A percentile compares a stretch with the other conserved stretches of the same genome.
Conservation (phyloP, 2,888 invertebrate species). For the Cephus pygmeus region DNA sequence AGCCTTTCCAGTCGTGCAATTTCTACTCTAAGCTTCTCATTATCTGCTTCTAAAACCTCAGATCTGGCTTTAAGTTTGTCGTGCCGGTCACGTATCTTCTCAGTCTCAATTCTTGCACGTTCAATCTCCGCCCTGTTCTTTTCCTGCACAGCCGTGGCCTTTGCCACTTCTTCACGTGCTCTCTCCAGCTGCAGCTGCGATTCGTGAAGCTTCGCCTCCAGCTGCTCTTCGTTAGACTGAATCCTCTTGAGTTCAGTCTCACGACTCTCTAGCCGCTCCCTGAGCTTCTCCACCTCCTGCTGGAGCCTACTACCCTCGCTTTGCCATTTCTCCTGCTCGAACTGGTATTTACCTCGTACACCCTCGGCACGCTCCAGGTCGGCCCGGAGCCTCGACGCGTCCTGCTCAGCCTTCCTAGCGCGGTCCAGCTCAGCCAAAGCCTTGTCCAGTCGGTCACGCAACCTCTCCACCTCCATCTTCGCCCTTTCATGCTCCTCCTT, state of each 20-base stretch:
- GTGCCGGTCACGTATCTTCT: constrained; percentile 87
- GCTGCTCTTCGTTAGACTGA: constrained; percentile 73
- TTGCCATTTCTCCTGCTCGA: constrained; percentile 76
- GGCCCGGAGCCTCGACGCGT: constrained; percentile 74
- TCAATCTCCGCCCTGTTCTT: constrained; percentile 85
- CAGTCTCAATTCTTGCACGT: constrained; percentile 87
- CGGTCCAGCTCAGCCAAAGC: constrained; percentile 83
- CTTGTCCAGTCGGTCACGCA: constrained; percentile 84
- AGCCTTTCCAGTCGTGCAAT: constrained; percentile 73
- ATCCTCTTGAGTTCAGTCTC: constrained; percentile 80
- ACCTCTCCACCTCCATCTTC: constrained; percentile 83
- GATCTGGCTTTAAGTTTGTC: constrained; percentile 83
- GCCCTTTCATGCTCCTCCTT: constrained; percentile 83
- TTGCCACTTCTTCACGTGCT: constrained; percentile 81
- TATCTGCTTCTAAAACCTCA: constrained; percentile 78
- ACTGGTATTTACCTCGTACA: constrained; percentile 83
- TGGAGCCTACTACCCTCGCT: constrained; percentile 70
- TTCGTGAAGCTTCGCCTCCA: constrained; percentile 82
- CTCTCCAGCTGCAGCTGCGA: constrained; percentile 83
- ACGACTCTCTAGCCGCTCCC: constrained; percentile 80
- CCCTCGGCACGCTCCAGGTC: constrained; percentile 82
- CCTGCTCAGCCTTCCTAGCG: constrained; percentile 77
- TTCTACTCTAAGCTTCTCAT: constrained; percentile 80
- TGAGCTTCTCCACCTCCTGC: constrained; percentile 75
- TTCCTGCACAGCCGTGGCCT: constrained; percentile 80